Conservation (phyloP, 2,797 vertebrate species). For the Synaphobranchus kaupii region DNA sequence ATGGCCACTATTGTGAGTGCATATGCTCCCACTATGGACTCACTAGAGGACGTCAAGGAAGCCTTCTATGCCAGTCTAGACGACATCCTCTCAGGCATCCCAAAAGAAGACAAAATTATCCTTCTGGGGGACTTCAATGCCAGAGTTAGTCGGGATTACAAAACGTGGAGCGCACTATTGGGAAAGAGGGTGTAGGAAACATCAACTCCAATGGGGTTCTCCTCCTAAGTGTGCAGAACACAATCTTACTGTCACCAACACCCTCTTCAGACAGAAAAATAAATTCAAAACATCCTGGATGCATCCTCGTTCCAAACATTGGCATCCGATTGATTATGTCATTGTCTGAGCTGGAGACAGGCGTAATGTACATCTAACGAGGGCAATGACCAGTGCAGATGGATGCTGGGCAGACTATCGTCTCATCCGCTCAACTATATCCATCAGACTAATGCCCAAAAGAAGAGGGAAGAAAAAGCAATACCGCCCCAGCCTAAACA, state of each 20-base stretch:
- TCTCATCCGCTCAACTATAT: conserved; percentile 14
- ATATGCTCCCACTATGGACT: conserved; percentile 18
- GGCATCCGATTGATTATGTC: conserved; percentile 30
- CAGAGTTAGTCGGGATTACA: too few relatives aligned
- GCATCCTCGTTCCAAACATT: conserved; percentile 13
- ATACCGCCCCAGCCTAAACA: too few relatives aligned
- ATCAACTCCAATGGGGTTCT: conserved; percentile 23
- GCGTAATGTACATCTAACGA: background rate
- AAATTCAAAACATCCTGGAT: too few relatives aligned
- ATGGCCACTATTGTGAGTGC: conserved; percentile 25
- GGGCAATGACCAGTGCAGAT: conserved; percentile 12
- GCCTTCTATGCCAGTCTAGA: conserved; percentile 19
- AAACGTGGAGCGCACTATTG: too few relatives aligned
- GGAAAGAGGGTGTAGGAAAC: too few relatives aligned
- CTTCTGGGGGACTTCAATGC: background rate
- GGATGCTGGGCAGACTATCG: conserved; percentile 14
- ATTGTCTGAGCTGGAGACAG: conserved; percentile 25
- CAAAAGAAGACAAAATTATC: conserved; percentile 13
- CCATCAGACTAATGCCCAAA: conserved; percentile 10
- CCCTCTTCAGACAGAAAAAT: too few relatives aligned
- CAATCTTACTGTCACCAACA: too few relatives aligned
- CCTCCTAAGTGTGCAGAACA: background rate
- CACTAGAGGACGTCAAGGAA: background rate
- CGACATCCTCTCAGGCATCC: background rate
- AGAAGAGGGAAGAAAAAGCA: too few relatives aligned